Evolutionary conservation across 2,888 invertebrate species (phyloP), one percentile per base, ranked within the genome.

Genomic region (Agrilus biguttatus): DNA sequence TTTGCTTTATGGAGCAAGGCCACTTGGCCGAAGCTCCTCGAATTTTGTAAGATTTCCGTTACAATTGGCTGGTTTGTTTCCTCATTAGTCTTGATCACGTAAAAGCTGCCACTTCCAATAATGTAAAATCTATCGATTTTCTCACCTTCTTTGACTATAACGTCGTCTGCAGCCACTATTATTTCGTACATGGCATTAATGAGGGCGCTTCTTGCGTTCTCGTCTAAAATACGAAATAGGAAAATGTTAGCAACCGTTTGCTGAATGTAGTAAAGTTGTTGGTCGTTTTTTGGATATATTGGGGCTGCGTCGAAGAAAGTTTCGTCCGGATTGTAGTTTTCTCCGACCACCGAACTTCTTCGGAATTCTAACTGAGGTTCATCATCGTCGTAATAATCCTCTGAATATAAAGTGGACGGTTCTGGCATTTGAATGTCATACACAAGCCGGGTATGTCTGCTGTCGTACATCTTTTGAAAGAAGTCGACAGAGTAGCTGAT

Each of bases 51-150:
- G 5, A 63, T 47, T 47, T 47, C 43, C 42, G 39, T 19, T 3
- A 39, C 44, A 8, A 35, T 34, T 19, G 53, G 48, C 54, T 69
- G 70, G 44, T 84, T 83, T 5, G 28, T 28, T 4, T 28, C 28
- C 10, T 28, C 28, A 4, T 28, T 4, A 2, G 28, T 28, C 5
- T 28, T 83, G 61, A 71, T 79, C 46, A 83, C 83, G 57, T 83
- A 77, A 65, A 77, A 86, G 51, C 71, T 69, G 45, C 85, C 84
- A 57, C 83, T 83, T 71, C 90, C 89, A 66, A 93, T 91, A 58
- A 93, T 89, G 71, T 92, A 92, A 71, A 93, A 93, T 70, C 91
- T 91, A 70, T 92, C 92, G 34, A 92, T 92, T 66, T 91, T 92
- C 64, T 90, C 91, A 43, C 83, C 90, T 68, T 92, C 90, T 56